Conservation (phyloP, 2,888 invertebrate genomes). For the Lottia gigantea region DNA sequence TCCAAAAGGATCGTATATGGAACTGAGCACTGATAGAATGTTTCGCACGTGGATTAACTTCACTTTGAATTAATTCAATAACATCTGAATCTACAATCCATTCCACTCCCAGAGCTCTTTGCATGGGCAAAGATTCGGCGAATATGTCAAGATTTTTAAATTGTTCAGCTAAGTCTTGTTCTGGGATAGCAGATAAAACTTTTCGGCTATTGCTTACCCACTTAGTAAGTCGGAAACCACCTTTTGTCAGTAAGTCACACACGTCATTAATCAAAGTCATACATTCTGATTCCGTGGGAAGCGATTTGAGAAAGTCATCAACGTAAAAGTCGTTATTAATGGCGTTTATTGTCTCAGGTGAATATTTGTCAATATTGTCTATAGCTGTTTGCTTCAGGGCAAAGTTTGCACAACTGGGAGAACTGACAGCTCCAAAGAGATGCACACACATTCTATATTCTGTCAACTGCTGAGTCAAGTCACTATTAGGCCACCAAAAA, state of each 20-base stretch:
- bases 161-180: constrained; percentile 25
- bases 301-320: constrained; percentile 23
- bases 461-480: not conserved
- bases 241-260: constrained; percentile 11
- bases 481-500: constrained; percentile 21
- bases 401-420: constrained; percentile 21
- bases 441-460: constrained; percentile 22
- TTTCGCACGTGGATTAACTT: not conserved
- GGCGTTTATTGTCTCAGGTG: not conserved
- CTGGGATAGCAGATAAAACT: constrained; percentile 32
- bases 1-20: too few relatives aligned
- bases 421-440: constrained; percentile 18
- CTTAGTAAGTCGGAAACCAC: constrained; percentile 32
- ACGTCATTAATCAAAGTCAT: not conserved
- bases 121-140: constrained; percentile 17
- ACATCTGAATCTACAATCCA: constrained; percentile 26
- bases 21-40: too few relatives aligned
- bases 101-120: constrained; percentile 29
- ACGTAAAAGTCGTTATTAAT: constrained; percentile 24
- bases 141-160: constrained; percentile 15
- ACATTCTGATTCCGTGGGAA: constrained; percentile 9
- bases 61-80: constrained; percentile 22
- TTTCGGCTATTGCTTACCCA: constrained; percentile 31
- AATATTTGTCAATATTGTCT: not conserved
- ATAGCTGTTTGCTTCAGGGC: constrained; percentile 14